phyloP scores from a whole-genome alignment of 2,888 invertebrate species.

The Caenorhabditis sulstoni region DNA sequence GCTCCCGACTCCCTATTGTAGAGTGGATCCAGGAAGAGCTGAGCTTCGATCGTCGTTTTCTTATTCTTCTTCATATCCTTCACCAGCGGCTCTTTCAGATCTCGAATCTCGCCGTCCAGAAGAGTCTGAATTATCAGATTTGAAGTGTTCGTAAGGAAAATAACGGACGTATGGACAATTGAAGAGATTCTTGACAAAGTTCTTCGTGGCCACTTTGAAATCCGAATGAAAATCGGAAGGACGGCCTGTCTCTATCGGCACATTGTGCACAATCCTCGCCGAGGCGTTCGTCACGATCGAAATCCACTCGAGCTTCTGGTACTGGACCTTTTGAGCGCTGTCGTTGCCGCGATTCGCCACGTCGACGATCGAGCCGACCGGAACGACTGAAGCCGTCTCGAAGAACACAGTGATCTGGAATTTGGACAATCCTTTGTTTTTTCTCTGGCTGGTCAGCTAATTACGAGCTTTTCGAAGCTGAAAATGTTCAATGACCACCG shows the following conservation, averaged over 20 bases:
- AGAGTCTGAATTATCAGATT: slow-evolving; percentile 66
- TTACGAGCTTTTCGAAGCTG: no score
- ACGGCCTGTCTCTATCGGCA: slow-evolving; percentile 39
- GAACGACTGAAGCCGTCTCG: slow-evolving; percentile 62
- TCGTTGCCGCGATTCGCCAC: slow-evolving; percentile 62
- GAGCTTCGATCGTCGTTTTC: slow-evolving; percentile 65
- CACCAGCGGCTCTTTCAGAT: slow-evolving; percentile 63
- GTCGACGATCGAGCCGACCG: slow-evolving; percentile 60
- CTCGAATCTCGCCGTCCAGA: slow-evolving; percentile 64
- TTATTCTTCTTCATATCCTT: slow-evolving; percentile 71
- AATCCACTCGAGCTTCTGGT: slow-evolving; percentile 67
- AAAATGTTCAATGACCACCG: no score
- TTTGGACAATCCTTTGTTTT: no score
- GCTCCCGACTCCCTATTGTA: slow-evolving; percentile 58
- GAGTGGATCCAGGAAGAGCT: slow-evolving; percentile 64
- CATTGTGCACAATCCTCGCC: slow-evolving; percentile 59
- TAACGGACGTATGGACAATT: slow-evolving; percentile 47
- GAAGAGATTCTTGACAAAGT: slow-evolving; percentile 65
- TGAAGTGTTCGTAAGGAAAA: neutral
- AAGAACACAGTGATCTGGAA: slow-evolving; percentile 66
- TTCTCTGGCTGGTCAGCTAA: no score
- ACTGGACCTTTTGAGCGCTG: slow-evolving; percentile 52
- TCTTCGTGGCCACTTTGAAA: slow-evolving; percentile 60
- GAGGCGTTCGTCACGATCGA: slow-evolving; percentile 68
- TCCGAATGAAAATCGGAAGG: slow-evolving; percentile 68